These are phyloP conservation scores for Poliocrania exsul DNA, from an alignment of 2,797 vertebrate genomes.

Conservation along the genomic window DNA sequence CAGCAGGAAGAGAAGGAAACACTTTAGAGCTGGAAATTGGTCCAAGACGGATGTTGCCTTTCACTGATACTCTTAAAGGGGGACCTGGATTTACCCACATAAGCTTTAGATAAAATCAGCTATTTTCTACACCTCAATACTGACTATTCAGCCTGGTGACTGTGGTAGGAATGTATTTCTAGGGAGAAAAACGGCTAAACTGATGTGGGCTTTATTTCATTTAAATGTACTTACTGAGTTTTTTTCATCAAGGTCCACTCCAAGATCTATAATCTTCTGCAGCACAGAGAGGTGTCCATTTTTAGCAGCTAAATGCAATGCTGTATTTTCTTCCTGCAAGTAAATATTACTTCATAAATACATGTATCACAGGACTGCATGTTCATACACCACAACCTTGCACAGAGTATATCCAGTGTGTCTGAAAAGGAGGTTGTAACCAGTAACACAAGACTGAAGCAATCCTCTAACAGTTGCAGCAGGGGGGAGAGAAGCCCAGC, in stretches of 20 bases:
- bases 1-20: not conserved
- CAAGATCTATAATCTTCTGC: slow-evolving; percentile 80
- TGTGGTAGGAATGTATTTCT: not conserved
- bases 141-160: not conserved
- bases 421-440: not conserved
- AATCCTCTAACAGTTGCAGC: not conserved
- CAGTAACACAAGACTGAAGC: accelerated
- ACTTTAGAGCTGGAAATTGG: not conserved
- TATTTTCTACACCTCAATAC: not conserved
- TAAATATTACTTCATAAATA: not conserved
- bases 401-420: not conserved
- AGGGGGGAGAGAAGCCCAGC: not conserved
- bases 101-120: slow-evolving; percentile 10
- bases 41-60: not conserved
- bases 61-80: not conserved
- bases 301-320: slow-evolving; percentile 85
- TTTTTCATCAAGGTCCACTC: slow-evolving; percentile 80
- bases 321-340: slow-evolving; percentile 85
- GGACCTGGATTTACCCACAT: not conserved
- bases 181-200: not conserved
- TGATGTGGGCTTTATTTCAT: not conserved
- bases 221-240: slow-evolving; percentile 80
- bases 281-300: slow-evolving; percentile 81
- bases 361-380: not conserved
- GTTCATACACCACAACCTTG: not conserved